Conservation (phyloP, 2,888 invertebrate genomes). For the Oxyteleia sp. region DNA sequence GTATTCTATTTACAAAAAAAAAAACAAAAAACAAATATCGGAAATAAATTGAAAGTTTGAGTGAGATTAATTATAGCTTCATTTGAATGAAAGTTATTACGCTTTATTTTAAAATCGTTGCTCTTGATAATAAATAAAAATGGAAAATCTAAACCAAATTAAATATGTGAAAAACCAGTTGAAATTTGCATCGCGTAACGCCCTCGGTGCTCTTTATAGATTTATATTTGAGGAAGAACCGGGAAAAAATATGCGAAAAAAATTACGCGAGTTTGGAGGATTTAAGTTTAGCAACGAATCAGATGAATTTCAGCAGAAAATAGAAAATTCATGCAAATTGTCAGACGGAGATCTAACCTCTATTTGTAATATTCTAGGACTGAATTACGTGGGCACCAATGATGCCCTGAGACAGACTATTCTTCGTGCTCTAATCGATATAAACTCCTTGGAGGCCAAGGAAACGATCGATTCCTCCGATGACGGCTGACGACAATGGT, state of each 20-base stretch:
- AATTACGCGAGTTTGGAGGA: slow-evolving; percentile 8
- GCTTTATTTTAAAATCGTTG: too few relatives aligned
- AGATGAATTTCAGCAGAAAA: slow-evolving; percentile 14
- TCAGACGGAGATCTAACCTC: slow-evolving; percentile 12
- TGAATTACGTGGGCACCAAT: slow-evolving; percentile 17
- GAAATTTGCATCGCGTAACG: neutral
- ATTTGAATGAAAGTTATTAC: too few relatives aligned
- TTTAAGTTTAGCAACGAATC: slow-evolving; percentile 21
- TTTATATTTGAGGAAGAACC: slow-evolving; percentile 33
- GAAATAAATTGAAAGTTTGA: too few relatives aligned
- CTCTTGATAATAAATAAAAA: too few relatives aligned
- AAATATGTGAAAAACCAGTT: neutral
- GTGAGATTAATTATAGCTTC: too few relatives aligned
- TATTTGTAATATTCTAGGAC: slow-evolving; percentile 29
- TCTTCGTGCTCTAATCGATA: slow-evolving; percentile 6
- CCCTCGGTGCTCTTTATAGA: slow-evolving; percentile 18
- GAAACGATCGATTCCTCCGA: neutral
- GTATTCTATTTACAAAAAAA: too few relatives aligned
- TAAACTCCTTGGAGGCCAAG: neutral
- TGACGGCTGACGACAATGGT: slow-evolving; percentile 3
- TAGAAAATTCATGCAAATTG: slow-evolving; percentile 5
- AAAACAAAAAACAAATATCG: too few relatives aligned
- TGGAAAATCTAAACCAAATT: slow-evolving; percentile 8
- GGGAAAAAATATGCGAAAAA: neutral
- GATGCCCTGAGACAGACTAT: slow-evolving; percentile 8